These are phyloP conservation scores for Parasteatoda tepidariorum DNA, from an alignment of 1,140 invertebrate species.

Conservation along the genomic window DNA sequence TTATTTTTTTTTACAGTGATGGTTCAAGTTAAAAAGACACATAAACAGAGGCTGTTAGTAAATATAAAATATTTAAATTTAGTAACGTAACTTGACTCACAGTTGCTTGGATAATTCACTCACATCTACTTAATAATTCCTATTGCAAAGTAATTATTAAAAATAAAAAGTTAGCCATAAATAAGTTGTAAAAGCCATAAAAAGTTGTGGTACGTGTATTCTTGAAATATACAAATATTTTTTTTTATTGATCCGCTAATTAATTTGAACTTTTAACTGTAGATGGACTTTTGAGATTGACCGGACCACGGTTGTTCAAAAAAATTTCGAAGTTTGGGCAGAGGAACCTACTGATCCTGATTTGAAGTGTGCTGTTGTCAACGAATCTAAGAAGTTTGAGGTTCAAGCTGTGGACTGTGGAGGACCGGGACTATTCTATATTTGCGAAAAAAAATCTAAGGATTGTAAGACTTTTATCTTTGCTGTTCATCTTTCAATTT, in stretches of 20 bases:
- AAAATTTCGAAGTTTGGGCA: slow-evolving; percentile 20
- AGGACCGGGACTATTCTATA: neutral
- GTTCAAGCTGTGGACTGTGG: slow-evolving; percentile 19
- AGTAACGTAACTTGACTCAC: no score
- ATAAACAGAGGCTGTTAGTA: no score
- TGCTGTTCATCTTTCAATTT: no score
- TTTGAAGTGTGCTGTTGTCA: neutral
- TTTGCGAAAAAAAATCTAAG: slow-evolving; percentile 22
- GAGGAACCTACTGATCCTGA: neutral
- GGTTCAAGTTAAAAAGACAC: no score
- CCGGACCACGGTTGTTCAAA: neutral
- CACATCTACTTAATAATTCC: no score
- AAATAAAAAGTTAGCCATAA: neutral
- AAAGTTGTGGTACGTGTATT: neutral
- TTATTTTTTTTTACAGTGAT: no score
- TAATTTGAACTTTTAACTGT: neutral
- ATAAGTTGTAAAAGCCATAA: neutral
- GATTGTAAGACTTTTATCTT: no score
- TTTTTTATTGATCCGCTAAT: neutral
- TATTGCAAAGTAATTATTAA: neutral
- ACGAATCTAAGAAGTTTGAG: neutral
- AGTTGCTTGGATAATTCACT: no score
- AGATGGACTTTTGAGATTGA: slow-evolving; percentile 26
- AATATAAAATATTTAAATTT: no score
- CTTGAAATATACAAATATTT: neutral